phyloP scores from a whole-genome alignment of 2,888 invertebrate genomes.

The Clostera curtula region DNA sequence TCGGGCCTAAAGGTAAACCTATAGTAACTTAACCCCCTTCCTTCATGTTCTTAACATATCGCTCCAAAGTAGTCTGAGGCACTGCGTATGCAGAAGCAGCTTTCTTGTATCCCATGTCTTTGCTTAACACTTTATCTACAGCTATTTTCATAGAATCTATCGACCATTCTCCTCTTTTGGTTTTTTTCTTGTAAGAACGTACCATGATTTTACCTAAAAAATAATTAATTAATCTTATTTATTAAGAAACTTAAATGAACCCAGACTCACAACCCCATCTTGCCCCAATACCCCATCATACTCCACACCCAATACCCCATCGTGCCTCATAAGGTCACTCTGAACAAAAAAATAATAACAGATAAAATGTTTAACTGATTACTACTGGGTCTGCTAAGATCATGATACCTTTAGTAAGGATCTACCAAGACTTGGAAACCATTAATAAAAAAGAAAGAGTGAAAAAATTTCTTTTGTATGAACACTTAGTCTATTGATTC shows the following conservation, averaged over 20 bases:
- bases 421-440: too few relatives aligned
- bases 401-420: too few relatives aligned
- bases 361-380: too few relatives aligned
- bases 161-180: conserved; percentile 1
- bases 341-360: too few relatives aligned
- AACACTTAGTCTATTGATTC: too few relatives aligned
- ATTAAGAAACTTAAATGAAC: background rate
- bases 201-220: conserved; percentile 1
- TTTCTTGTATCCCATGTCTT: conserved; percentile 15
- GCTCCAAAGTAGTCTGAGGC: conserved; percentile 18
- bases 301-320: too few relatives aligned
- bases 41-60: conserved; percentile 14
- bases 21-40: conserved; percentile 8
- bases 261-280: too few relatives aligned
- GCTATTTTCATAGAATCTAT: background rate
- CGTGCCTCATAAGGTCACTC: too few relatives aligned
- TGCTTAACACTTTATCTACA: conserved; percentile 15
- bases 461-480: too few relatives aligned
- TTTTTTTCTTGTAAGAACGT: conserved; percentile 1
- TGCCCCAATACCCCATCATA: too few relatives aligned
- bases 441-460: too few relatives aligned
- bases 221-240: conserved; percentile 1
- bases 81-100: conserved; percentile 15
- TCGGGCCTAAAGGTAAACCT: conserved; percentile 9
- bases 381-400: too few relatives aligned